Evolutionary conservation across 2,797 vertebrate genomes (phyloP).

Genomic region (Calcarius lapponicus): DNA sequence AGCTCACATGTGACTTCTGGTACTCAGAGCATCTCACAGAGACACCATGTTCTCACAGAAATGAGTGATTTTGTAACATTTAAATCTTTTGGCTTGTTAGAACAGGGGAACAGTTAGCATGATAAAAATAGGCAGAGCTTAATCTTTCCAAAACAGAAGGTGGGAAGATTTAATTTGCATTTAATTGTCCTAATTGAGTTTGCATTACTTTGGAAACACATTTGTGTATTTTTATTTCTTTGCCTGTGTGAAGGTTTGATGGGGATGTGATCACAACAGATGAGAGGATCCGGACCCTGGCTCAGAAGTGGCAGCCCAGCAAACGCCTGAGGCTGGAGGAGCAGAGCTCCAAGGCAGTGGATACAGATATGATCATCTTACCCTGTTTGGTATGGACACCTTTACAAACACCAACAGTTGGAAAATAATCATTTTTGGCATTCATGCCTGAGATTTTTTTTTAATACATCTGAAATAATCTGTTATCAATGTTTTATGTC

Average conservation of each 20-base stretch:
- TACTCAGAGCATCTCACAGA: neutral
- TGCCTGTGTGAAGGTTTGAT: conserved; percentile 83
- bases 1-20: neutral
- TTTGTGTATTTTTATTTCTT: neutral
- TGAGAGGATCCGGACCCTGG: conserved; percentile 90
- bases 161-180: neutral
- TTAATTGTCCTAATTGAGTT: neutral
- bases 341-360: conserved; percentile 89
- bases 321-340: conserved; percentile 85
- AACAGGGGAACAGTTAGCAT: neutral
- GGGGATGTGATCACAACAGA: conserved; percentile 93
- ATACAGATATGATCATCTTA: conserved; percentile 94
- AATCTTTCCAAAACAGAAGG: neutral
- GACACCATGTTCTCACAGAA: neutral
- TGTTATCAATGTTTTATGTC: neutral
- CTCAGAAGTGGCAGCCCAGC: conserved; percentile 93
- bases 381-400: conserved; percentile 84
- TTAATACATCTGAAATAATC: neutral
- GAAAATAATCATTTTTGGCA: neutral
- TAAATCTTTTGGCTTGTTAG: neutral
- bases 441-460: neutral
- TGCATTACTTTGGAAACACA: neutral
- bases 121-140: neutral
- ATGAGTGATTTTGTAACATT: neutral
- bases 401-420: neutral